Conservation (phyloP, 2,888 invertebrate genomes). For the Alloplasta piceator region DNA sequence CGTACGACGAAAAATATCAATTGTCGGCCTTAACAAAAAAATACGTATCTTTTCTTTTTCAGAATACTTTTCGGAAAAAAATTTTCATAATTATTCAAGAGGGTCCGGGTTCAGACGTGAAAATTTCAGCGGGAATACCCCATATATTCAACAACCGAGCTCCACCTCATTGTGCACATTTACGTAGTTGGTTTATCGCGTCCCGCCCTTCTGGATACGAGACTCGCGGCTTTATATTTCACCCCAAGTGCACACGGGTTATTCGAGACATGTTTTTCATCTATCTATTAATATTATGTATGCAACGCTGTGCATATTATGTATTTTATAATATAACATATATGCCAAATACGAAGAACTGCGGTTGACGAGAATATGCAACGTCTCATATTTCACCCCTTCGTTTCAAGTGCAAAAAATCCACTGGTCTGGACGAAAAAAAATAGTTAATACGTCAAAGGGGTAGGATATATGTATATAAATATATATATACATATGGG, state of each 20-base stretch:
- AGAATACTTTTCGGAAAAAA: too few relatives aligned
- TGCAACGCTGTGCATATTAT: not conserved
- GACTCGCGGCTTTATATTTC: constrained; percentile 50
- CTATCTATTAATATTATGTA: not conserved
- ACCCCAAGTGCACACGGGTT: constrained; percentile 44
- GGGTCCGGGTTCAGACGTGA: too few relatives aligned
- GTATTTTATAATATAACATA: not conserved
- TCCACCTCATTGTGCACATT: not conserved
- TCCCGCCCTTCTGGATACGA: constrained; percentile 30
- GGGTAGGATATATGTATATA: not conserved
- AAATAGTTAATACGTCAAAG: constrained; percentile 37
- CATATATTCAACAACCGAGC: not conserved
- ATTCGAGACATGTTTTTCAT: constrained; percentile 46
- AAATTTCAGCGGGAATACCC: too few relatives aligned
- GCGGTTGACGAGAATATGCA: constrained; percentile 29
- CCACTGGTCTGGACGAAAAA: constrained; percentile 22
- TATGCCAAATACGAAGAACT: not conserved
- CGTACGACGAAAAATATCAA: too few relatives aligned
- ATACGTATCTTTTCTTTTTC: too few relatives aligned
- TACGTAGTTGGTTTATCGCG: constrained; percentile 1
- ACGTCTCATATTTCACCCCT: constrained; percentile 50
- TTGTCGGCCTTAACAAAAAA: too few relatives aligned
- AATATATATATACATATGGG: too few relatives aligned
- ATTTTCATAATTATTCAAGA: too few relatives aligned
- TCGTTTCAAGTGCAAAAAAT: constrained; percentile 8